phyloP scores from a whole-genome alignment of 2,113 vertebrate species.

The Haplochromis burtoni region DNA sequence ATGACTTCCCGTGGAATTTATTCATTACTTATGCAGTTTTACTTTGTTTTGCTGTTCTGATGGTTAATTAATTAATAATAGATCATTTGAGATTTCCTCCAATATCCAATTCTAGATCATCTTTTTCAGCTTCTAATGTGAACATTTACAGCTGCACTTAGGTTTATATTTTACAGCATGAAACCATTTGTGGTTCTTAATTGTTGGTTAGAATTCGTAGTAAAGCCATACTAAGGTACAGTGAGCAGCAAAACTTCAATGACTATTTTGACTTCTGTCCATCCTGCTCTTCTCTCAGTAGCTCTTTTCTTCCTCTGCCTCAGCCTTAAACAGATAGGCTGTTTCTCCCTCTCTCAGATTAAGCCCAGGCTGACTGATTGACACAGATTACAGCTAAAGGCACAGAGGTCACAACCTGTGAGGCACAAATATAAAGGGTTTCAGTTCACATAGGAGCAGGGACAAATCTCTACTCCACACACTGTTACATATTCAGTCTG shows the following conservation, averaged over 20 bases:
- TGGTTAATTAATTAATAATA: background rate
- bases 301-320: background rate
- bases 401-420: conserved; percentile 48
- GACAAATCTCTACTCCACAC: background rate
- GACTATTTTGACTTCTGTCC: background rate
- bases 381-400: conserved; percentile 57
- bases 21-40: background rate
- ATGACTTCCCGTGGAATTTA: background rate
- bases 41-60: background rate
- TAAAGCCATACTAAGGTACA: background rate
- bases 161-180: background rate
- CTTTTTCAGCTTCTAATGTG: background rate
- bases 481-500: background rate
- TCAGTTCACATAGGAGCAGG: background rate
- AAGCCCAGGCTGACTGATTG: conserved; percentile 56
- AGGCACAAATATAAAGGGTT: conserved; percentile 27
- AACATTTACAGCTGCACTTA: background rate
- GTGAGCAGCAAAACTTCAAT: background rate
- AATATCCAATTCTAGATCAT: background rate
- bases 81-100: background rate
- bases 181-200: background rate
- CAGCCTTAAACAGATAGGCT: conserved; percentile 4
- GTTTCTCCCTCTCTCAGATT: conserved; percentile 44
- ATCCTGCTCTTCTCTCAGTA: background rate
- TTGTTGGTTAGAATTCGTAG: background rate